These are phyloP conservation scores for Oceanodroma tethys DNA, from an alignment of 2,113 vertebrate genomes.

Conservation along the genomic window DNA sequence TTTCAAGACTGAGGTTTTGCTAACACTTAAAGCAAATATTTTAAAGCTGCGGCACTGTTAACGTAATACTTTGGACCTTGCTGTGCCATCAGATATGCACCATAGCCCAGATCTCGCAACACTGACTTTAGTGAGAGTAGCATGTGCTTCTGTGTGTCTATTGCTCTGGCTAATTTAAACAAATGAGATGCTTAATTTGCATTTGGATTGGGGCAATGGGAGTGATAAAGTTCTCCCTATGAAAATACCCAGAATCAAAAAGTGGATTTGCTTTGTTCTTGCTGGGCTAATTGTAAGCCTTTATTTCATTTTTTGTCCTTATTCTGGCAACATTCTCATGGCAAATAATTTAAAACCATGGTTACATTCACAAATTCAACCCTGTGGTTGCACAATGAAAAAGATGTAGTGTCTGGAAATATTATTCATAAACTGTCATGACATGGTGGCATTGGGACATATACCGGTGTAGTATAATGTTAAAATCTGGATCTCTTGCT, in stretches of 20 bases:
- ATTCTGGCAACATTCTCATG: not conserved
- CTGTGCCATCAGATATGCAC: slow-evolving; percentile 30
- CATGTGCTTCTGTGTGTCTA: not conserved
- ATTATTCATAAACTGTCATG: not conserved
- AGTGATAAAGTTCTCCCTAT: not conserved
- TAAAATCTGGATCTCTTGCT: not conserved
- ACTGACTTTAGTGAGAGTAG: not conserved
- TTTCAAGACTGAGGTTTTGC: not conserved
- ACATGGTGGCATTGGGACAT: fast-evolving
- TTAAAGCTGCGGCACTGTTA: not conserved
- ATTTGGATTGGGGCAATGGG: not conserved
- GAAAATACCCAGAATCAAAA: not conserved
- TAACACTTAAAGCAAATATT: not conserved
- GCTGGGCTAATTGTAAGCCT: not conserved
- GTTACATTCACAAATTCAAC: not conserved
- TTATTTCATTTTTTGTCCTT: not conserved
- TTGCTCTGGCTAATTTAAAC: slow-evolving; percentile 35
- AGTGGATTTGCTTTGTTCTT: not conserved
- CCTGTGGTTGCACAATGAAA: not conserved
- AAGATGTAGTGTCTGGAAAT: not conserved
- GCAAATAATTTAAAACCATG: not conserved
- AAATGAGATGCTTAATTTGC: slow-evolving; percentile 11
- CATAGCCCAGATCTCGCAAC: not conserved
- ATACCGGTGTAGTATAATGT: not conserved
- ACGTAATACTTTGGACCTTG: not conserved